Conservation (phyloP, 2,113 vertebrate species). For the Climacteris rufus region DNA sequence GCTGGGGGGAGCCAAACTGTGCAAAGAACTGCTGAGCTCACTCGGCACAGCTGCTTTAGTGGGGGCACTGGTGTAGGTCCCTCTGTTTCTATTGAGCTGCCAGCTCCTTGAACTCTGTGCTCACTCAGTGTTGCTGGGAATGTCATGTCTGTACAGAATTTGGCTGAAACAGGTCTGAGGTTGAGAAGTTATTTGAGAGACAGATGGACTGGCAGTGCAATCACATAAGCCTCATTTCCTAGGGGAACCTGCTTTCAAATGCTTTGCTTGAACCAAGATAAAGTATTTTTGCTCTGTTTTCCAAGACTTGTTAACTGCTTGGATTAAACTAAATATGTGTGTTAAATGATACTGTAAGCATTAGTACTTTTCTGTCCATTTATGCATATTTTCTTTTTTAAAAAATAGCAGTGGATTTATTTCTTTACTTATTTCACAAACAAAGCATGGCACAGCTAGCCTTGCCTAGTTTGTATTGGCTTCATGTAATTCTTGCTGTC, state of each 20-base stretch:
- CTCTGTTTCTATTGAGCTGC: neutral
- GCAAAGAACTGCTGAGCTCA: slow-evolving; percentile 10
- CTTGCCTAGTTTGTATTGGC: neutral
- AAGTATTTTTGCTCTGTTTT: slow-evolving; percentile 11
- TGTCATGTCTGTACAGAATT: neutral
- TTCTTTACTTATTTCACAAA: slow-evolving; percentile 33
- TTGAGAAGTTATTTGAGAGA: neutral
- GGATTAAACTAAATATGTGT: neutral
- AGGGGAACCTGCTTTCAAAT: slow-evolving; percentile 6
- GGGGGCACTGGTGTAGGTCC: neutral
- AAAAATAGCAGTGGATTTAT: neutral
- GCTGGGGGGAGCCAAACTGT: neutral
- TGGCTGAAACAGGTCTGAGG: neutral
- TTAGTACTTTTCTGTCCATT: neutral
- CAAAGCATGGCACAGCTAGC: neutral
- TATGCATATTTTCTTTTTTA: neutral
- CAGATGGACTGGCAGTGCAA: neutral
- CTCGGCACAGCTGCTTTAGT: neutral
- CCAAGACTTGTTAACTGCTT: neutral
- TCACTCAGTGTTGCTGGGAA: neutral
- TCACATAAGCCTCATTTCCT: slow-evolving; percentile 7
- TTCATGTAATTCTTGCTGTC: neutral
- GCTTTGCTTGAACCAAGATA: slow-evolving; percentile 21
- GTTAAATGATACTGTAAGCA: neutral
- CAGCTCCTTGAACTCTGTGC: neutral